Evolutionary conservation across 53 echinoderm and acorn worm genomes (phyloP).

Genomic region (Zoroaster sp.): DNA sequence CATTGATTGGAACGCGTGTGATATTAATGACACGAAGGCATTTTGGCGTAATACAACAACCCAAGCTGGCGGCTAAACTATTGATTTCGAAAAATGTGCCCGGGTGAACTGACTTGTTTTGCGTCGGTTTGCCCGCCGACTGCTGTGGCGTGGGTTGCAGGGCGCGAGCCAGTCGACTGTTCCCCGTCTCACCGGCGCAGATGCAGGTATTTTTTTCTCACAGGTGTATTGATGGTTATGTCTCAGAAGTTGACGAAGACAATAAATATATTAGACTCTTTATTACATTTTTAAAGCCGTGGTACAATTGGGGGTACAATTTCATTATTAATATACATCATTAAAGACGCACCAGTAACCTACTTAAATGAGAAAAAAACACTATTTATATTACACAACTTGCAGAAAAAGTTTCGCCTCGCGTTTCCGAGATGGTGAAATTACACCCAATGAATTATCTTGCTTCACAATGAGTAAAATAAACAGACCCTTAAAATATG

Average conservation of each 20-base stretch:
- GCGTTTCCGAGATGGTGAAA: too few relatives aligned
- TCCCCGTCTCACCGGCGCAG: constrained; percentile 1
- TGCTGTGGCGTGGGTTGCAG: neutral
- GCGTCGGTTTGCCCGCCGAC: neutral
- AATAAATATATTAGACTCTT: too few relatives aligned
- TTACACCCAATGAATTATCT: too few relatives aligned
- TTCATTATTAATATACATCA: too few relatives aligned
- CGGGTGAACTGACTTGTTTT: neutral
- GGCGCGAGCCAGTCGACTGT: neutral
- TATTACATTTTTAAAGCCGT: too few relatives aligned
- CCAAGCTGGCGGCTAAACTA: constrained; percentile 21
- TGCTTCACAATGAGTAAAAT: too few relatives aligned
- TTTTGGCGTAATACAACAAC: neutral
- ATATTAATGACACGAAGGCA: neutral
- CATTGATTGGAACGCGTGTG: neutral
- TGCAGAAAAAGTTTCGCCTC: too few relatives aligned
- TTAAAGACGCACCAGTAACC: too few relatives aligned
- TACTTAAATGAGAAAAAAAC: too few relatives aligned
- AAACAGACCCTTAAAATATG: too few relatives aligned
- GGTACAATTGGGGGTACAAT: too few relatives aligned
- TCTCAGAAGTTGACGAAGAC: neutral
- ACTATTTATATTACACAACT: too few relatives aligned
- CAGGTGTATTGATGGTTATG: neutral
- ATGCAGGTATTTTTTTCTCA: neutral
- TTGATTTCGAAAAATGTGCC: constrained; percentile 15